Base-by-base conservation (phyloP, 2,797 vertebrate species). In the Sebastolobus alascanus region DNA sequence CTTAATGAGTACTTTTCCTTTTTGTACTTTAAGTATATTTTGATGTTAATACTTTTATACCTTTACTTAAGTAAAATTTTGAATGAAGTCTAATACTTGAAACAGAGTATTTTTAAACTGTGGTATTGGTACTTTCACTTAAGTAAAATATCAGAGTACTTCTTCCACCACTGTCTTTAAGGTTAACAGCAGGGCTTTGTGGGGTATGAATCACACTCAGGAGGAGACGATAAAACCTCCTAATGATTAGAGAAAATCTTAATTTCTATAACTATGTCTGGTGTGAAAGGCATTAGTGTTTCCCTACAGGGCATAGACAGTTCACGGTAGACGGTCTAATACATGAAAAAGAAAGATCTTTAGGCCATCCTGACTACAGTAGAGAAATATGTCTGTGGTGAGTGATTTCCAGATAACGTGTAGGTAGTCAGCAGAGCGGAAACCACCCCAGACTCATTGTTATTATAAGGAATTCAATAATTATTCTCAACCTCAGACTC, bases 301-400 rank as follows among this genome's bases (percentile, higher is more conserved):
- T 6, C 37, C 85, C 84, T 50, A 13, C 76, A 75, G 92, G 89
- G 83, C 84, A 68, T 61, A 90, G 87, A 92, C 85, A 68, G 72
- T 83, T 88, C 84, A 79, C 61, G 10, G 31, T 25, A 82, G 75
- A 69, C 52, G 72, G 63, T 76, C 63, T 83, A 63, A 13, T 11
- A 63, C 56, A 68, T 66, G 31, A 73, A 89, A 78, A 86, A 60
- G 18, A 60, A 61, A 69, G 67, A 31, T 75, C 52, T 75, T 64
- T 31, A 71, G 38, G 69, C 37, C 31, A 82, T 77, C 60, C 31
- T 73, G 60, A 80, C 74, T 58, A 20, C 68, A 84, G 82, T 1
- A 4, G 38, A 70, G 56, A 91, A 83, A 83, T 68, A 68, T 83
- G 79, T 78, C 79, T 83, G 87, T 59, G 65, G 69, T 80, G 43